Evolutionary conservation across 2,888 invertebrate genomes (phyloP).

Genomic region (Himalopsyche japonica): DNA sequence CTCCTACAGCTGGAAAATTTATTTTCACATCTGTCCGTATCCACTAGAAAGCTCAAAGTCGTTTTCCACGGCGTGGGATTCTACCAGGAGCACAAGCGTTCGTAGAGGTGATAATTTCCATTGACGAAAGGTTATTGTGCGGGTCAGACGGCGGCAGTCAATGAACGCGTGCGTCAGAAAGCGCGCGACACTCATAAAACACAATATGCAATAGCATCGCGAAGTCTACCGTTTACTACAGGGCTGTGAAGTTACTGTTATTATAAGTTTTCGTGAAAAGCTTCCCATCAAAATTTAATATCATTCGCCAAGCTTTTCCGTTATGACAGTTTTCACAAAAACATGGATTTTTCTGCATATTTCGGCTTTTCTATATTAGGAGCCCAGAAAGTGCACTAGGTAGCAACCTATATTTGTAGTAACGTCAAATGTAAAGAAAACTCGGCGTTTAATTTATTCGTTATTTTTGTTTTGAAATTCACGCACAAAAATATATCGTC

Average conservation of each 20-base stretch:
- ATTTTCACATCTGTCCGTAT: constrained; percentile 29
- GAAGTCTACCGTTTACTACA: not conserved
- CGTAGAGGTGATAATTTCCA: not conserved
- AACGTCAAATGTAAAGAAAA: not conserved
- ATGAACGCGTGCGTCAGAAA: constrained; percentile 11
- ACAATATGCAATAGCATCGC: constrained; percentile 24
- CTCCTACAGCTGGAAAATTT: constrained; percentile 4
- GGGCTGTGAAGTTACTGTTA: not conserved
- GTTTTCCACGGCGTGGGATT: constrained; percentile 40
- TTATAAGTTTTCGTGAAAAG: constrained; percentile 10
- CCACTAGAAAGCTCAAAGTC: constrained; percentile 38
- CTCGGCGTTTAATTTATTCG: not conserved
- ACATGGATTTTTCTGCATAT: constrained; percentile 58
- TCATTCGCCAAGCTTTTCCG: constrained; percentile 29
- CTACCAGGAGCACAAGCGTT: constrained; percentile 24
- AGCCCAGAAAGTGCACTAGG: constrained; percentile 38
- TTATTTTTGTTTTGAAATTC: not conserved
- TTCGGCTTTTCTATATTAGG: constrained; percentile 48
- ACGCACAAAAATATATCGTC: constrained; percentile 19
- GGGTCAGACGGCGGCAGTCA: not conserved
- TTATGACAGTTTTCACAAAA: constrained; percentile 49
- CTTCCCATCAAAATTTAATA: constrained; percentile 13
- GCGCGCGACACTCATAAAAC: constrained; percentile 3
- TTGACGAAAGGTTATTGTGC: not conserved
- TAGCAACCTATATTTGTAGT: constrained; percentile 8